Percentiles rank a stretch among this genome's conserved stretches.
Evolutionary conservation across 2,113 vertebrate species (phyloP).

Genomic region (Indicator maculatus): DNA sequence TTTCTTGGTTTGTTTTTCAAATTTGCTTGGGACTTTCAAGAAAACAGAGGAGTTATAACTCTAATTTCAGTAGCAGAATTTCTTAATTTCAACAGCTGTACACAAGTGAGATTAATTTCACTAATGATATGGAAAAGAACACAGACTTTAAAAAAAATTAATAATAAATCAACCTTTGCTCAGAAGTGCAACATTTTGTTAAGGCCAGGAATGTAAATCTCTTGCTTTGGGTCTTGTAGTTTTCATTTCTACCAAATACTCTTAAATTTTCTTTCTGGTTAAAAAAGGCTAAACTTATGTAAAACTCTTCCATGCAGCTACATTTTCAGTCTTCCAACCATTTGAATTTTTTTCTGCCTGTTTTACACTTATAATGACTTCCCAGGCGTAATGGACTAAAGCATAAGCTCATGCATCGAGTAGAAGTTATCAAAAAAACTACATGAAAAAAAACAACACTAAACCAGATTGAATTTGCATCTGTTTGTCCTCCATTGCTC

Average conservation of each 20-base stretch:
- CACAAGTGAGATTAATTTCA: not conserved
- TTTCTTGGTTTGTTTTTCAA: not conserved
- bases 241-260: not conserved
- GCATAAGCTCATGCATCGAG: not conserved
- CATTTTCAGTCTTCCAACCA: not conserved
- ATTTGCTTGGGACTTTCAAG: not conserved
- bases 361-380: constrained; percentile 3
- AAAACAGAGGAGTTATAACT: not conserved
- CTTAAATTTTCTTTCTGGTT: not conserved
- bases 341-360: constrained; percentile 18
- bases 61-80: not conserved
- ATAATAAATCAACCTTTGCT: not conserved
- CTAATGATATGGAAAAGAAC: not conserved
- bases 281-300: not conserved
- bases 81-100: not conserved
- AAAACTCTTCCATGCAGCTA: not conserved
- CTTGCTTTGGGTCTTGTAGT: not conserved
- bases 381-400: not conserved
- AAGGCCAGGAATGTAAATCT: not conserved
- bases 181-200: not conserved
- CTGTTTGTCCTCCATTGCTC: not conserved
- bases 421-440: not conserved
- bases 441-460: not conserved
- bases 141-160: not conserved
- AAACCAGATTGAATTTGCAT: constrained; percentile 4